These are phyloP conservation scores for Nasonia giraulti DNA, from an alignment of 1,140 invertebrate species.

Conservation along the genomic window DNA sequence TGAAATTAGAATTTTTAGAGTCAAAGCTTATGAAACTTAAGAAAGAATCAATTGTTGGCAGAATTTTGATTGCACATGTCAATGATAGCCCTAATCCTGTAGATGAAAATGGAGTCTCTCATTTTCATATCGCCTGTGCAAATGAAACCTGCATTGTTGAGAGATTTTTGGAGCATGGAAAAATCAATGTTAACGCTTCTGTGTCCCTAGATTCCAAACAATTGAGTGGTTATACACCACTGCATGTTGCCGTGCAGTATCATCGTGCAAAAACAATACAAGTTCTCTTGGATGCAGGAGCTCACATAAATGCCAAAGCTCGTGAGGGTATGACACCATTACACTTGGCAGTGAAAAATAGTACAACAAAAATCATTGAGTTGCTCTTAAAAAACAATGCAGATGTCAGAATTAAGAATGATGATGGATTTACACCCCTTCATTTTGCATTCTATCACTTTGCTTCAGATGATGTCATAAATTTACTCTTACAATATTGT, in stretches of 20 bases:
- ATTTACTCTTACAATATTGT: neutral
- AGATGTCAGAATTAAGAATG: neutral
- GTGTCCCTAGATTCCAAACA: neutral
- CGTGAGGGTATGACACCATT: neutral
- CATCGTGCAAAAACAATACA: neutral
- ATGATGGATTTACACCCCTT: neutral
- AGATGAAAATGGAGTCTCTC: neutral
- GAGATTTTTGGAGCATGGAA: neutral
- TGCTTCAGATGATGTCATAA: neutral
- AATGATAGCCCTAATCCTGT: neutral
- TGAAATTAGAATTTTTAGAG: neutral
- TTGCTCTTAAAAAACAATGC: neutral
- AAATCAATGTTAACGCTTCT: neutral
- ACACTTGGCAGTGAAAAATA: neutral
- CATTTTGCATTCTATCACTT: neutral
- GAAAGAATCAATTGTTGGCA: neutral
- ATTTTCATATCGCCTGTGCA: neutral
- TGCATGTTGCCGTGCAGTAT: neutral
- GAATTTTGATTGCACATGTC: conserved; percentile 7
- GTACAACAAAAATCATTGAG: neutral
- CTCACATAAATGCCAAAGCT: neutral
- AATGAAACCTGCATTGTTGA: neutral
- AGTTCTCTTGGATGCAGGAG: neutral
- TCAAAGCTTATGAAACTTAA: neutral
- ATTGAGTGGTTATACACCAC: neutral